phyloP scores from a whole-genome alignment of 2,888 invertebrate genomes.

The Rhamphomyia laevipes region DNA sequence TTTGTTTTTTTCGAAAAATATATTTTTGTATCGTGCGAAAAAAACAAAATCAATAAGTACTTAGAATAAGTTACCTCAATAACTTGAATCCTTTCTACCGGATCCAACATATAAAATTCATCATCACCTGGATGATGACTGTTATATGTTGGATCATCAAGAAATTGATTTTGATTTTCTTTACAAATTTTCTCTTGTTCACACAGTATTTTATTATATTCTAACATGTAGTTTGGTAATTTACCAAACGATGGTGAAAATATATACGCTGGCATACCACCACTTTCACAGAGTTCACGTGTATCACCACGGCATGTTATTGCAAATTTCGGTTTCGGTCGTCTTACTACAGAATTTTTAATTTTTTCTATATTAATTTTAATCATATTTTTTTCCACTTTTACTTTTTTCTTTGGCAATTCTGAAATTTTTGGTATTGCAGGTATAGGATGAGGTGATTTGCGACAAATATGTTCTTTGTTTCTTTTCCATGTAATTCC shows the following conservation, averaged over 20 bases:
- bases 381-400: conserved; percentile 33
- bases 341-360: conserved; percentile 42
- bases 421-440: conserved; percentile 39
- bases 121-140: conserved; percentile 9
- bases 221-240: conserved; percentile 52
- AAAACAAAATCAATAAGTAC: conserved; percentile 4
- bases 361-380: conserved; percentile 50
- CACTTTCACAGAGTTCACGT: conserved; percentile 49
- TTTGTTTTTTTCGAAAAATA: too few relatives aligned
- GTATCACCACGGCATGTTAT: conserved; percentile 52
- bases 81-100: too few relatives aligned
- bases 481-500: conserved; percentile 37
- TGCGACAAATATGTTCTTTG: conserved; percentile 27
- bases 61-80: too few relatives aligned
- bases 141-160: conserved; percentile 16
- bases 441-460: conserved; percentile 33
- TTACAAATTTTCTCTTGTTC: conserved; percentile 7
- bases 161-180: background rate
- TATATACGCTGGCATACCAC: conserved; percentile 53
- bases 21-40: too few relatives aligned
- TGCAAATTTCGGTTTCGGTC: conserved; percentile 44
- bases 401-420: background rate
- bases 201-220: conserved; percentile 37
- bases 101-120: too few relatives aligned
- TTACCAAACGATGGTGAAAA: conserved; percentile 55